Evolutionary conservation across 2,888 invertebrate species (phyloP), one percentile per base, ranked within the genome.

Genomic region (Perithous albicinctus): DNA sequence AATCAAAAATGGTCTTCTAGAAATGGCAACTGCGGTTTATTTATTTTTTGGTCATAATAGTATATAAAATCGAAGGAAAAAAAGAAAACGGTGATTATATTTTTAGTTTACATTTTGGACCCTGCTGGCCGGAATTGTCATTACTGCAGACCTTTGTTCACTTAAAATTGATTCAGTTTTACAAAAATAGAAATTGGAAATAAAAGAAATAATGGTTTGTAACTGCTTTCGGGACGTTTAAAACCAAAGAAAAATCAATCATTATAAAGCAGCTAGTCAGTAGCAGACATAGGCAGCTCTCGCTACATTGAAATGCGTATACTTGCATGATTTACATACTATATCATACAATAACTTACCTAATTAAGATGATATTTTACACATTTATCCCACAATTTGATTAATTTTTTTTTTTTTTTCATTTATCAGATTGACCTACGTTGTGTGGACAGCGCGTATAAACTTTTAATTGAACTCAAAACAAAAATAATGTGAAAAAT

Each of bases 291-390:
- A 54, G 23, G 54, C 23, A 26, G 54, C 54, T 26, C 26, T 54
- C 54, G 26, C 23, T 54, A 54, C 26, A 10, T 54, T 54, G 23
- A 26, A 54, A 26, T 54, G 26, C 12, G 54, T 26, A 54, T 54
- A 54, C 3, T 54, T 54, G 54, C 54, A 54, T 54, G 54, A 43
- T 15, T n/a, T 15, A 43, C 12, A 6, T 7, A 48, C 20, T 20
- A 48, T 23, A 20, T 7, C 20, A 10, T 48, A 23, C 1, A 48
- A 48, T 23, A 48, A 20, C 20, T 48, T 48, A 20, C 23, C 10
- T 23, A 10, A 48, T 20, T 10, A n/a, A n/a, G n/a, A n/a, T n/a
- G n/a, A n/a, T n/a, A n/a, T n/a, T 23, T 23, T 23, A 23, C 10
- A 8, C 2, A 20, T 48, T 20, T 48, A 23, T 48, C 12, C 20